Evolutionary conservation across 2,113 vertebrate species (phyloP), one percentile per base, ranked within the genome.

Genomic region (Monopterus albus): DNA sequence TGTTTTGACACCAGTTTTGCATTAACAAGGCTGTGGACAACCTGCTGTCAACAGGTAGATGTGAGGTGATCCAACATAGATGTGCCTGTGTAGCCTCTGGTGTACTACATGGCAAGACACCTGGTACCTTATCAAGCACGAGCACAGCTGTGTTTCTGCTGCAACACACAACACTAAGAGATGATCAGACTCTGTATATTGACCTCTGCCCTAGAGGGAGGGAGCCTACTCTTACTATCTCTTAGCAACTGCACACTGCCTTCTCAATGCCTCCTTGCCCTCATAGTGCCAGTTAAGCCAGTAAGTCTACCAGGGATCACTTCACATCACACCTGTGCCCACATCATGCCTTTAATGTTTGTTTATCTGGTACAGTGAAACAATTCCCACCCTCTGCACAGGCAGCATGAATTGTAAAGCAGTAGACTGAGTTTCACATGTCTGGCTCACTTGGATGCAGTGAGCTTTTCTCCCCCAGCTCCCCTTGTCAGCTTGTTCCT

Each of bases 81-180:
- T 7, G 61, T 58, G 43, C 69, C 52, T 61, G 70, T 18, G 55
- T 65, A n/a, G 53, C 75, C 46, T 78, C 63, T 50, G 15, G 33
- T 31, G 29, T 45, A 46, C 60, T 62, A 49, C 45, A 18, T 42
- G 25, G 28, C 21, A 23, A 38, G 49, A 39, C 17, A 12, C 45
- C 17, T 33, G 35, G 36, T 38, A 8, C 35, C 40, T 26, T 0
- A 2, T 42, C 38, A 28, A 23, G 63, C 40, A 40, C 21, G 10
- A 36, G 63, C 50, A 20, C 68, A 56, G 71, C 67, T 61, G 58
- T 7, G 52, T 23, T 31, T 39, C 12, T 56, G 45, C 40, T 39
- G 56, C 36, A 50, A 56, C 47, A 51, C 17, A 28, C 18, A 75
- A 88, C 82, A 86, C 75, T 79, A 79, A 57, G 28, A 70, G 45